Percentiles rank a stretch among this genome's conserved stretches.
phyloP scores from a whole-genome alignment of 2,888 invertebrate genomes.

The Eupithecia pulchellata region DNA sequence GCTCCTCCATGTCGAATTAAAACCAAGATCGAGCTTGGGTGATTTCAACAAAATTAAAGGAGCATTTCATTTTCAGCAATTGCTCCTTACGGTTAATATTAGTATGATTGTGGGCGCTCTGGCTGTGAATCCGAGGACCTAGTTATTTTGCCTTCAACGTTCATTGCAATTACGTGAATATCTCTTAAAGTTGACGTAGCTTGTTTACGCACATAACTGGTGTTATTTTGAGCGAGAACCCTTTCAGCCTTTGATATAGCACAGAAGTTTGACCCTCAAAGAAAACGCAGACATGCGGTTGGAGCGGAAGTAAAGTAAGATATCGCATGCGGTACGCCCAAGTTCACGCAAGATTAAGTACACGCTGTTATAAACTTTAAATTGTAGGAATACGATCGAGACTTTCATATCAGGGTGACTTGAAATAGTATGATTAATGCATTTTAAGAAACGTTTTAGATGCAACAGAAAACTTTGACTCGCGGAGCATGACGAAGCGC shows the following conservation, averaged over 20 bases:
- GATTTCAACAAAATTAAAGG: slow-evolving; percentile 81
- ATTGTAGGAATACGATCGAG: slow-evolving; percentile 60
- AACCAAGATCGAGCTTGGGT: slow-evolving; percentile 76
- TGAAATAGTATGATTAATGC: slow-evolving; percentile 72
- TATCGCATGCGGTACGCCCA: slow-evolving; percentile 60
- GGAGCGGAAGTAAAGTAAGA: slow-evolving; percentile 54
- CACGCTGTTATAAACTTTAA: slow-evolving; percentile 61
- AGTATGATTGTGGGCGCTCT: slow-evolving; percentile 73
- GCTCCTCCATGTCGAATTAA: slow-evolving; percentile 81
- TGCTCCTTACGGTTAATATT: slow-evolving; percentile 74
- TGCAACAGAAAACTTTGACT: slow-evolving; percentile 73
- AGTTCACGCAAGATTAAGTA: slow-evolving; percentile 60
- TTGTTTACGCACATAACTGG: slow-evolving; percentile 28
- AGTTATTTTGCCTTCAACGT: slow-evolving; percentile 66
- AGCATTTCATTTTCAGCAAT: slow-evolving; percentile 76
- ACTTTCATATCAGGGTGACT: slow-evolving; percentile 55
- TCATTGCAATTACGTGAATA: slow-evolving; percentile 72
- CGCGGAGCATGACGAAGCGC: slow-evolving; percentile 65
- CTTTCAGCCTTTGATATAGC: slow-evolving; percentile 31
- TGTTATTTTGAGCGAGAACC: slow-evolving; percentile 23
- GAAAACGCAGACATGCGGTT: slow-evolving; percentile 63
- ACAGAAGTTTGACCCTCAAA: slow-evolving; percentile 53
- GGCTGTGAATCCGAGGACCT: slow-evolving; percentile 61
- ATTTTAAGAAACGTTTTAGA: slow-evolving; percentile 75
- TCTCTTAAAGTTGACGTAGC: slow-evolving; percentile 54